phyloP scores from a whole-genome alignment of 1,140 invertebrate species.

The Pissodes strobi region DNA sequence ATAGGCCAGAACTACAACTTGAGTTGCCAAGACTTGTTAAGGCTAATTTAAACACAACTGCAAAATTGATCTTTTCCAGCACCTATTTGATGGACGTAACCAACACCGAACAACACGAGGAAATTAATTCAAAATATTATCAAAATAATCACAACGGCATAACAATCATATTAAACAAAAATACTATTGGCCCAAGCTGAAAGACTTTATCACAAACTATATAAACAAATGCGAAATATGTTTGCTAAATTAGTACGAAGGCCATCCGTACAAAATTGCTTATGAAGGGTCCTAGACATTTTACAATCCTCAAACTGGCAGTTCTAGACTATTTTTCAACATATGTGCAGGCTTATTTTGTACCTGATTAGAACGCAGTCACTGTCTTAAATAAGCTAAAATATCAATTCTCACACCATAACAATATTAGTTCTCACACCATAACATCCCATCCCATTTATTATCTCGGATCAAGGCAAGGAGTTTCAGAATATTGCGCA shows the following conservation, averaged over 20 bases:
- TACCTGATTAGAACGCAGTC: background rate
- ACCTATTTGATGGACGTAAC: constrained; percentile 1
- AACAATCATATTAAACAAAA: constrained; percentile 21
- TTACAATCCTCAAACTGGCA: constrained; percentile 35
- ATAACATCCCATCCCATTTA: background rate
- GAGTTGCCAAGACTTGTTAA: constrained; percentile 7
- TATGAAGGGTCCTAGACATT: constrained; percentile 30
- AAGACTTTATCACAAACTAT: constrained; percentile 3
- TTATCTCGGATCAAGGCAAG: background rate
- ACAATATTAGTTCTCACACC: background rate
- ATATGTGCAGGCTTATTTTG: constrained; percentile 17
- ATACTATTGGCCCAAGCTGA: constrained; percentile 31
- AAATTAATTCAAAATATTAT: constrained; percentile 12
- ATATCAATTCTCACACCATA: too few species aligned
- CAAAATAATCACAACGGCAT: constrained; percentile 31
- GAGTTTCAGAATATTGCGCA: background rate
- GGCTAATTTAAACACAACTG: background rate
- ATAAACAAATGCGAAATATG: constrained; percentile 32
- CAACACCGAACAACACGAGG: constrained; percentile 3
- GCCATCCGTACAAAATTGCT: constrained; percentile 21
- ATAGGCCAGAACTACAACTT: background rate
- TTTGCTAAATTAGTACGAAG: constrained; percentile 22
- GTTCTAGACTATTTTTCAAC: constrained; percentile 40
- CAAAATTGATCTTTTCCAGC: background rate
- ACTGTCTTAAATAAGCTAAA: too few species aligned